A percentile compares a stretch with the other conserved stretches of the same genome.
Evolutionary conservation across 2,888 invertebrate species (phyloP).

Genomic region (Archips crataeganus): DNA sequence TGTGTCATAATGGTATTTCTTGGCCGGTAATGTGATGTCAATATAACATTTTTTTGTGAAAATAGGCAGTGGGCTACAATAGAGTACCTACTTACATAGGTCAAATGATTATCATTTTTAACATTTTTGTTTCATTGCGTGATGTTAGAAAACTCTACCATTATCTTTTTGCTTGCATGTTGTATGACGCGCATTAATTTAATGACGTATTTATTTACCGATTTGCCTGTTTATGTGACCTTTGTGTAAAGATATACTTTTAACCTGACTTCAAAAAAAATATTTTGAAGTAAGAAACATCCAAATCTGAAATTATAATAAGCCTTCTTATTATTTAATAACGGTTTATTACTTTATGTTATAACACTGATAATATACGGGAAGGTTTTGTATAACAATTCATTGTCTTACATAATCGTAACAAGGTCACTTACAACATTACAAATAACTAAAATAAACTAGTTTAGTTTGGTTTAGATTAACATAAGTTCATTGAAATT

Average conservation of each 20-base stretch:
- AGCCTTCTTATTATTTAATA: constrained; percentile 25
- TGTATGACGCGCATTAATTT: constrained; percentile 2
- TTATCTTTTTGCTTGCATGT: neutral
- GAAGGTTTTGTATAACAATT: constrained; percentile 28
- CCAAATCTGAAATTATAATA: constrained; percentile 29
- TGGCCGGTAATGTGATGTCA: too few species aligned
- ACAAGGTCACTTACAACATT: constrained; percentile 34
- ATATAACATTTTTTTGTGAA: too few species aligned
- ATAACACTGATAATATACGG: constrained; percentile 20
- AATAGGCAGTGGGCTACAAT: too few species aligned
- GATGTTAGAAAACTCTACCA: neutral
- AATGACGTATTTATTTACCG: neutral
- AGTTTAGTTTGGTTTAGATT: constrained; percentile 5
- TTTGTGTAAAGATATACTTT: neutral
- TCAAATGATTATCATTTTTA: neutral
- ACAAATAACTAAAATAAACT: constrained; percentile 1
- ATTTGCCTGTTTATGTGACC: neutral
- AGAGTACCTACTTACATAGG: too few species aligned
- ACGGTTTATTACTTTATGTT: constrained; percentile 26
- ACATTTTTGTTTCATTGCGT: neutral
- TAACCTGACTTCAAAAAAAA: neutral
- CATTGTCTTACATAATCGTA: constrained; percentile 34
- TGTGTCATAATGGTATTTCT: too few species aligned
- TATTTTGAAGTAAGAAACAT: constrained; percentile 1
- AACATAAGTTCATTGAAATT: constrained; percentile 13